Base-by-base conservation (phyloP, 2,113 vertebrate genomes). In the Crotalus helleri region DNA sequence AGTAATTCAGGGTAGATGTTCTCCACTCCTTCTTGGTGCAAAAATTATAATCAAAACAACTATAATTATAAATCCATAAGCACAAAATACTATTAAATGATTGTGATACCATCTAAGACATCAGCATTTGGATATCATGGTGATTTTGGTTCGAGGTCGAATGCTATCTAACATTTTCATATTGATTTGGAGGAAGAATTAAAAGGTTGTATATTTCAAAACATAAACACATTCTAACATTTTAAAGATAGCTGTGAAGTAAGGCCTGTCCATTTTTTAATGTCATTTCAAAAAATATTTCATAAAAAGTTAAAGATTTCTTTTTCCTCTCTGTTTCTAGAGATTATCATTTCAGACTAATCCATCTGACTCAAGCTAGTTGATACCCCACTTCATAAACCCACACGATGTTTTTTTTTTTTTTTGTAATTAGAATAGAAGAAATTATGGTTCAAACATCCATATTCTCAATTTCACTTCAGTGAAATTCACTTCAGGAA, bases 321-420 rank as follows among this genome's bases (percentile, higher is more conserved):
- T 49, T 23, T 49, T 12, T 5, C n/a, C 24, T 61, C 46, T 61
- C 24, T 1, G 0, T n/a, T n/a, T 19, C 17, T 88, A 54, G 88
- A 57, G 0, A 1, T 7, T n/a, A n/a, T 29, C 58, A 69, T 57
- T 0, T 59, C 58, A 94, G 26, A 39, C 1, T 91, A 51, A 46
- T 7, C 13, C 49, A 10, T 90, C 81, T 94, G 90, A 93, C 94
- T 95, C n/a, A 33, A 74, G 53, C 97, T 96, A 96, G 95, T 94
- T 96, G 96, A 95, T 96, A 91, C 92, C 64, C 95, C 94, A 90
- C 93, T 92, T 95, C 95, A 94, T 88, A 91, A 85, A 93, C 85
- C 86, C 49, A 88, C 55, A 3, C 5, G 24, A 1, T 74, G n/a
- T 51, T 51, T n/a, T 51, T 51, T 12, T n/a, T 74, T 74, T 51